Evolutionary conservation across 2,113 vertebrate species (phyloP), one percentile per base, ranked within the genome.

Genomic region (Turnix velox): DNA sequence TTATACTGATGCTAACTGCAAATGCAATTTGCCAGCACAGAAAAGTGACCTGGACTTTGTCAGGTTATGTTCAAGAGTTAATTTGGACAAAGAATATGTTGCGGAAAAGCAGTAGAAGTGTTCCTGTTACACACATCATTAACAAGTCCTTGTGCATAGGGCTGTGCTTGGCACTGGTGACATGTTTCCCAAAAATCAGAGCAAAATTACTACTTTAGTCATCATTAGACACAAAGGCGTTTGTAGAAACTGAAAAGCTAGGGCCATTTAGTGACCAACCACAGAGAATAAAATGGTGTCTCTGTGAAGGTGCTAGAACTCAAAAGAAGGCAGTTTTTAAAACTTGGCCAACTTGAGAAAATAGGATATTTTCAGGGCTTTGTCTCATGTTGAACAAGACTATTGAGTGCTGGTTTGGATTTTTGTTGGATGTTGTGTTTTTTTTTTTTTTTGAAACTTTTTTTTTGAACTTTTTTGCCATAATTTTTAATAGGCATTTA

Each of bases 71-170:
- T 69, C 76, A 51, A 48, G 42, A 67, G 23, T 76, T 75, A 37
- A 27, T 48, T 81, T 92, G 59, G 33, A 18, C 27, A 67, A 75
- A 52, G 31, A 78, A 35, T 55, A 4, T 2, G 1, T 59, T 72
- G 37, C n/a, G 17, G 43, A 80, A 59, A 30, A 55, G 6, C 3
- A 40, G 37, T 17, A 30, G 42, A 78, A 67, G 46, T 35, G 12
- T 58, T 25, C 11, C 15, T 40, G 0, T n/a, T 40, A 8, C 0
- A 1, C 4, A n/a, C 2, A 30, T 45, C 27, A 1, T 25, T 18
- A 6, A 39, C 19, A 59, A 11, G 40, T 65, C 35, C 45, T 45
- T 3, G 3, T 35, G 1, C 3, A 8, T 17, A 17, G 24, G 7
- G 40, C 62, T 61, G 35, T 54, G 59, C 42, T 82, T 14, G 27